A percentile compares a stretch with the other conserved stretches of the same genome.
Conservation (phyloP, 2,888 invertebrate species). For the Scotopteryx bipunctaria region DNA sequence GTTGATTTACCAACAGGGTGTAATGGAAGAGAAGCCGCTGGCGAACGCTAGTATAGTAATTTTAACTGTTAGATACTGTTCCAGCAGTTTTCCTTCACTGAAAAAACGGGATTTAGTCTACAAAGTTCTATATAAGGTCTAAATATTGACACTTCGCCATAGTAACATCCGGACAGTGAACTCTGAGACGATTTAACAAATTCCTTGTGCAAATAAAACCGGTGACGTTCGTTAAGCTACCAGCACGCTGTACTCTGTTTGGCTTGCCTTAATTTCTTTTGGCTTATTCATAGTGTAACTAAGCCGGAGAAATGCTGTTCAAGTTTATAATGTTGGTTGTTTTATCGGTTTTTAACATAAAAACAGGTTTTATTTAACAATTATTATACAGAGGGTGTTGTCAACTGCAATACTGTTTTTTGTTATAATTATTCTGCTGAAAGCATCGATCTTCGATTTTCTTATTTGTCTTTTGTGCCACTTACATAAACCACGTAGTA, state of each 20-base stretch:
- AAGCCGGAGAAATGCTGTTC: constrained; percentile 28
- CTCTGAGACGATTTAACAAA: constrained; percentile 41
- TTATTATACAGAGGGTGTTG: background rate
- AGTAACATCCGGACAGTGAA: constrained; percentile 3
- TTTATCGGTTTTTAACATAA: constrained; percentile 3
- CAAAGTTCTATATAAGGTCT: no score
- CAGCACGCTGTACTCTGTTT: constrained; percentile 24
- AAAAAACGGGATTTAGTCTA: no score
- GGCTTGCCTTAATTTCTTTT: constrained; percentile 38
- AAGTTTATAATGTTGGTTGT: constrained; percentile 26
- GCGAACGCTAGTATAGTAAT: no score
- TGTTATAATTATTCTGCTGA: no score
- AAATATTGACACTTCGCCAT: background rate
- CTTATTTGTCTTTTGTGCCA: no score
- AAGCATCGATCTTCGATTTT: no score
- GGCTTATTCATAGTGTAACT: constrained; percentile 30
- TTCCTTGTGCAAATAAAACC: constrained; percentile 43
- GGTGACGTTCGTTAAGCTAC: constrained; percentile 36
- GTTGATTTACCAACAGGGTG: no score
- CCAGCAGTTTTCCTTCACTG: no score
- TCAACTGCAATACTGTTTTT: no score
- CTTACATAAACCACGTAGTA: no score
- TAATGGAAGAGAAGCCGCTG: no score
- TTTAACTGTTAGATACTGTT: no score
- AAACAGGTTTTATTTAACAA: background rate